Base-by-base conservation (phyloP, 2,113 vertebrate species). In the Zapus hudsonius region DNA sequence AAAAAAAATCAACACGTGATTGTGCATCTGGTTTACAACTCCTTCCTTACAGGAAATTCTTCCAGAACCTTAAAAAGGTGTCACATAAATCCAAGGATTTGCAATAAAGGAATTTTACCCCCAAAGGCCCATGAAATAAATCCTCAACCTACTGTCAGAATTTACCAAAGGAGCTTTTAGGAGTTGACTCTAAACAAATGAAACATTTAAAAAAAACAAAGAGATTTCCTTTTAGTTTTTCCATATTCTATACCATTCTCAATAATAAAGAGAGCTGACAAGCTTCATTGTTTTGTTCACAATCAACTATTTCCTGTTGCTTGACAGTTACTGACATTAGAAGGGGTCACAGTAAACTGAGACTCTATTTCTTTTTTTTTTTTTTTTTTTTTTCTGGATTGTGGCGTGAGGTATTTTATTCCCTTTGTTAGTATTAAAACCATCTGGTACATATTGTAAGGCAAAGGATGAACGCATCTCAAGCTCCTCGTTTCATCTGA, bases 121-220 rank as follows among this genome's bases (percentile, higher is more conserved):
- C 64, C n/a, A 36, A 84, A 91, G 70, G 90, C 38, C 59, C 64
- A 67, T 72, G 40, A 72, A 69, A 88, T 72, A 38, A 89, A 87
- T 64, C 90, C 80, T 93, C 67, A 94, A 67, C 33, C n/a, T 36
- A 72, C 17, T 36, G 17, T 61, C 91, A 93, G 79, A 93, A 95
- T 33, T 73, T 52, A 78, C 3, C 40, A 92, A 69, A 42, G 72
- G 78, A 31, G 31, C 86, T 94, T 87, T 57, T 67, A 59, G 47
- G 90, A 83, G 74, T 31, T 85, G 38, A 84, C 7, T 84, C 19
- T 89, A 66, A 90, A 90, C n/a, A n/a, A n/a, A n/a, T n/a, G n/a
- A n/a, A n/a, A n/a, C n/a, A n/a, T n/a, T n/a, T n/a, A n/a, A n/a
- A 92, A 81, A 93, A 85, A 55, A 91, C 67, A 59, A 91, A 89